Evolutionary conservation across 2,113 vertebrate genomes (phyloP).

Genomic region (Raja brachyura): DNA sequence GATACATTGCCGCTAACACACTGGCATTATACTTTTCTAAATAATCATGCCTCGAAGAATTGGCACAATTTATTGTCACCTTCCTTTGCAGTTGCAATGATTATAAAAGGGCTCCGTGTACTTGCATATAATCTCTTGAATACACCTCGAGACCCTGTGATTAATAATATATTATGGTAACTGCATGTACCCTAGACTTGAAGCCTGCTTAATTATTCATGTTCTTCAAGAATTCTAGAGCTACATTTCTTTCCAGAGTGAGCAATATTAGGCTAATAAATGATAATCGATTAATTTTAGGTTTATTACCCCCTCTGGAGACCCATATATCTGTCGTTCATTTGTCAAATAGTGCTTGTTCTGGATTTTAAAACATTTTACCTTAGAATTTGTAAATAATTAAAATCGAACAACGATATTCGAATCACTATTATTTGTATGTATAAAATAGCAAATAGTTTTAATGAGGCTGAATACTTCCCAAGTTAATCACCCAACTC

Average conservation of each 20-base stretch:
- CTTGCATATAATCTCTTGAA: background rate
- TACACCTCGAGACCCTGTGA: background rate
- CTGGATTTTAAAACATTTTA: constrained; percentile 14
- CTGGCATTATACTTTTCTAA: background rate
- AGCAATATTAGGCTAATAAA: constrained; percentile 33
- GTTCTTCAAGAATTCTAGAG: background rate
- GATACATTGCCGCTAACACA: background rate
- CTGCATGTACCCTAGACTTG: background rate
- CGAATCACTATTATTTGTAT: background rate
- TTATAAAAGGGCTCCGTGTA: background rate
- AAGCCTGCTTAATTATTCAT: background rate
- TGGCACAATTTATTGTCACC: background rate
- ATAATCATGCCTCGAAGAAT: background rate
- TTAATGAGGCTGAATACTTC: constrained; percentile 2
- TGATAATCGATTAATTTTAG: constrained; percentile 20
- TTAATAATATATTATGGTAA: constrained; percentile 20
- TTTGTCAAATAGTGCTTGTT: background rate
- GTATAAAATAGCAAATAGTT: background rate
- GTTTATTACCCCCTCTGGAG: background rate
- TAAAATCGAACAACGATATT: background rate
- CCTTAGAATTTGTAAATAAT: background rate
- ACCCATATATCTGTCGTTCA: background rate
- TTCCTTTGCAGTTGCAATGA: background rate
- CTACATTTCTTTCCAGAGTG: background rate
- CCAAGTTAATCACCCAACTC: background rate